Evolutionary conservation across 1,140 invertebrate genomes (phyloP), one percentile per base, ranked within the genome.

Genomic region (Caerostris darwini): DNA sequence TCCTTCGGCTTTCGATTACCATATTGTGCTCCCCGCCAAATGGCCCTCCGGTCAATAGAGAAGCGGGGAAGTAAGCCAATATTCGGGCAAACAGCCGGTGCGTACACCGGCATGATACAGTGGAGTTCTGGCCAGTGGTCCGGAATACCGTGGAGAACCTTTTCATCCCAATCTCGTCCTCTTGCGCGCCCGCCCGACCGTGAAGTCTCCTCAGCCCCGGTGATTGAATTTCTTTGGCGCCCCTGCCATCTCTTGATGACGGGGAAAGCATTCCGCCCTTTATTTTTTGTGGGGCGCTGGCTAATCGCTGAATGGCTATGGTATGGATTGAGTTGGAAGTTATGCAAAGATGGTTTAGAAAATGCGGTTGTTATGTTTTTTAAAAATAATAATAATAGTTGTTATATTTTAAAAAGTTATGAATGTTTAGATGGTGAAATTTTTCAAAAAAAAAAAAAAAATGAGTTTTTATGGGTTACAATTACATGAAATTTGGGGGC

Each of bases 141-240:
- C 61, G 90, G 90, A 92, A 92, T 92, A 58, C 90, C n/a, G 90
- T 8, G 50, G 56, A 87, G 82, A 87, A 53, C 87, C 87, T 54
- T 69, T 67, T 64, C 57, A 61, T 50, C 64, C 61, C 64, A 54
- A 89, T 71, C 69, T 90, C 69, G 89, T 77, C 90, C 90, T 67
- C 90, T 92, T 81, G 77, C 56, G 82, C 56, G 81, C 5, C 56
- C 67, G 56, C 8, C 77, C 82, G 83, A 71, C 82, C 92, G 56
- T 69, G 50, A 93, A 58, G 87, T 50, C 54, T 54, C 69, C 34
- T 83, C 83, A 53, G 64, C 92, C 83, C 92, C 90, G 12, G 61
- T 85, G 82, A 86, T 86, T 87, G 92, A 93, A 93, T 93, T 87
- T 93, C 92, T 87, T 87, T n/a, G 81, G 61, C 90, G 57, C 90